These are phyloP conservation scores for Lepilemur septentrionalis DNA, from an alignment of 2,797 vertebrate species.

Conservation along the genomic window DNA sequence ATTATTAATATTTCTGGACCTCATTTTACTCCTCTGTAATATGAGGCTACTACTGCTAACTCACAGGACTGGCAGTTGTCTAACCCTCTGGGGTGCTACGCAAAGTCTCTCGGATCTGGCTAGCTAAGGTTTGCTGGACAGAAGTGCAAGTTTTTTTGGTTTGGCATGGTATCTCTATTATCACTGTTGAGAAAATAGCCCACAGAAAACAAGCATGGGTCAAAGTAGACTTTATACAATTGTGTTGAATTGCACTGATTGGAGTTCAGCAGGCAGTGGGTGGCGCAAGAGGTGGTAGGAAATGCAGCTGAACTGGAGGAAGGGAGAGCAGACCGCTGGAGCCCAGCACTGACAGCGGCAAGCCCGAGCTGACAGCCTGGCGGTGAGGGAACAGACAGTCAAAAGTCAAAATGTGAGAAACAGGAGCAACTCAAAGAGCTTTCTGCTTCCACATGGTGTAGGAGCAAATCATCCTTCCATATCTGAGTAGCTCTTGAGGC, in stretches of 20 bases:
- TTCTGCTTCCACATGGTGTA: background rate
- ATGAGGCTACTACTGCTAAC: background rate
- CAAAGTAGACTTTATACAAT: background rate
- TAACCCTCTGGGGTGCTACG: background rate
- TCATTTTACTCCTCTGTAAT: background rate
- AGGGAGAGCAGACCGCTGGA: background rate
- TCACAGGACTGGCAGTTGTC: background rate
- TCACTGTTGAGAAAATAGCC: background rate
- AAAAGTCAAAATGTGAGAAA: background rate
- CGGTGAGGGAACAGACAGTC: background rate
- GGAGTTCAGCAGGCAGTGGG: background rate
- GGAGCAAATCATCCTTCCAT: background rate
- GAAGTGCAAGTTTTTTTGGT: background rate
- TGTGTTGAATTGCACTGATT: background rate
- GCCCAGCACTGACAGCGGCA: background rate
- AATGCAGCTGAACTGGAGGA: background rate
- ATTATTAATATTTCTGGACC: background rate
- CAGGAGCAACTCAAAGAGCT: background rate
- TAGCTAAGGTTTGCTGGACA: background rate
- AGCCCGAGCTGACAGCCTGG: background rate
- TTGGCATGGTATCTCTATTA: background rate
- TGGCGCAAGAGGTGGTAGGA: background rate
- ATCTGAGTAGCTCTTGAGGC: background rate
- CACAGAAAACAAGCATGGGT: background rate
- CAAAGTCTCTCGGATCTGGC: background rate